Evolutionary conservation across 2,888 invertebrate species (phyloP).

Genomic region (Microctonus brassicae): DNA sequence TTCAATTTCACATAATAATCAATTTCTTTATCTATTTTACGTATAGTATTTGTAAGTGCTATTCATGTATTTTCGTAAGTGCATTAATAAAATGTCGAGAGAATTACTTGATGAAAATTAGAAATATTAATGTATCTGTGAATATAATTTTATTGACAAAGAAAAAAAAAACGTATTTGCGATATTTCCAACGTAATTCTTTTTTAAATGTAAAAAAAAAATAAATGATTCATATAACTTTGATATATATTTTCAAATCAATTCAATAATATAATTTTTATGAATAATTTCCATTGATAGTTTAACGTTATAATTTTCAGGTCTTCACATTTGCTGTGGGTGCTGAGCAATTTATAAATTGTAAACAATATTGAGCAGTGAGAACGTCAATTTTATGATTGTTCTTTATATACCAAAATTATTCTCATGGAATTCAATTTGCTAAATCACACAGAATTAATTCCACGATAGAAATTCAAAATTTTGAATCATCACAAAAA

Average conservation of each 20-base stretch:
- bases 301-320: constrained; percentile 46
- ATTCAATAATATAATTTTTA: too few species aligned
- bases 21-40: neutral
- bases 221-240: neutral
- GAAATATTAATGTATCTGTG: constrained; percentile 29
- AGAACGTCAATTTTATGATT: constrained; percentile 60
- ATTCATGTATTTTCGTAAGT: constrained; percentile 67
- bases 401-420: constrained; percentile 58
- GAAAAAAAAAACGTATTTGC: neutral
- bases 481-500: too few species aligned
- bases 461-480: too few species aligned
- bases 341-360: constrained; percentile 74
- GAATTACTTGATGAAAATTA: constrained; percentile 28
- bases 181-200: neutral
- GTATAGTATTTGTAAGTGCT: constrained; percentile 58
- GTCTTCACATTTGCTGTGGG: constrained; percentile 67
- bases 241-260: too few species aligned
- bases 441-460: constrained; percentile 51
- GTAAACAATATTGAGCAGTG: constrained; percentile 71
- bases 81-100: constrained; percentile 60
- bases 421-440: constrained; percentile 61
- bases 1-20: neutral
- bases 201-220: neutral
- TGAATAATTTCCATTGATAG: too few species aligned
- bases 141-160: neutral